Conservation (phyloP, 2,113 vertebrate species). For the Phodopus roborovskii region DNA sequence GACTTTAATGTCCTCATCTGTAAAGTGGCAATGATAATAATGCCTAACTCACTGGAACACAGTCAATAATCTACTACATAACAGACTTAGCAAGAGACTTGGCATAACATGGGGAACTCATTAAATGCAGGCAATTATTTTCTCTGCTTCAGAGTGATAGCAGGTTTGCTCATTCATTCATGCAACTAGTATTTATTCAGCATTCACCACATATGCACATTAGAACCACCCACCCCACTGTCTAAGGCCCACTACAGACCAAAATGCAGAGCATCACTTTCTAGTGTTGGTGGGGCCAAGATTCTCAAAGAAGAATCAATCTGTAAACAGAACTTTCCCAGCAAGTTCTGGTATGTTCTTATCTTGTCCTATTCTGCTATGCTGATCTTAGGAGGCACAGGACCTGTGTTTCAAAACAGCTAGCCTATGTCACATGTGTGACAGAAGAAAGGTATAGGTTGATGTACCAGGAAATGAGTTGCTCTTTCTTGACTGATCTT, state of each 20-base stretch:
- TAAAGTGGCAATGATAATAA: background rate
- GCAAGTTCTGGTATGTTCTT: background rate
- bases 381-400: background rate
- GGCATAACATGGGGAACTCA: background rate
- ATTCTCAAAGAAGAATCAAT: background rate
- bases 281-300: background rate
- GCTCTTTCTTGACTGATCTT: background rate
- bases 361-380: background rate
- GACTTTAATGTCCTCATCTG: slow-evolving; percentile 2
- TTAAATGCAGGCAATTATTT: background rate
- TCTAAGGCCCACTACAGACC: background rate
- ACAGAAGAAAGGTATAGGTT: background rate
- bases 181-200: background rate
- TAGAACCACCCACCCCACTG: background rate
- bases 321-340: background rate
- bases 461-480: background rate
- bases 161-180: slow-evolving; percentile 9
- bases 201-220: background rate
- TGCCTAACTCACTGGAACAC: background rate
- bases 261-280: background rate
- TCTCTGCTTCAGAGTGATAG: background rate
- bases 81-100: background rate
- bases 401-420: background rate
- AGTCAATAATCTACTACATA: background rate
- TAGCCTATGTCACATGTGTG: background rate